Conservation (phyloP, 2,113 vertebrate species). For the Bothrops jararaca region DNA sequence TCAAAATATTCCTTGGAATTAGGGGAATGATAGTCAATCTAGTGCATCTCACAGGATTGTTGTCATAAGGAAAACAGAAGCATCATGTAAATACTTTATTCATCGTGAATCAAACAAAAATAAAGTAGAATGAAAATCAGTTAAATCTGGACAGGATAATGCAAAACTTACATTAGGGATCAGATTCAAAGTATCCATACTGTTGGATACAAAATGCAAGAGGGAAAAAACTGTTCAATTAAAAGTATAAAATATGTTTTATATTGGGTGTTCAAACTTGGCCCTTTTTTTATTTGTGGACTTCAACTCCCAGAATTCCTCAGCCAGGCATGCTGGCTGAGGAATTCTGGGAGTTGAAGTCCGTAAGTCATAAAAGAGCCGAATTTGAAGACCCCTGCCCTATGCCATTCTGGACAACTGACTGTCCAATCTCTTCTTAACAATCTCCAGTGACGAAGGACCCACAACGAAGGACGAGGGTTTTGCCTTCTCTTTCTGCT, state of each 20-base stretch:
- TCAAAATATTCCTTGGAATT: neutral
- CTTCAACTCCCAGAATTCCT: too few species aligned
- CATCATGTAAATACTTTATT: neutral
- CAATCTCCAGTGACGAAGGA: neutral
- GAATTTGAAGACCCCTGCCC: too few species aligned
- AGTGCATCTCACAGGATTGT: neutral
- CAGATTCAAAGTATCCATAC: neutral
- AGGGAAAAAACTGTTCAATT: neutral
- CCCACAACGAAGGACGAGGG: too few species aligned
- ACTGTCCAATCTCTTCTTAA: neutral
- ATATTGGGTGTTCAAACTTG: too few species aligned
- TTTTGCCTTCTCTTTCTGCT: too few species aligned
- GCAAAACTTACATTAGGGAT: neutral
- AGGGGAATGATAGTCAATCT: neutral
- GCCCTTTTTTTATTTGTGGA: too few species aligned
- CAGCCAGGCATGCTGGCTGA: too few species aligned
- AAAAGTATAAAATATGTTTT: neutral
- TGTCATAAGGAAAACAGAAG: neutral
- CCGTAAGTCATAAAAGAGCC: too few species aligned
- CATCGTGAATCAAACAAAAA: neutral
- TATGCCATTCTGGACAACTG: neutral
- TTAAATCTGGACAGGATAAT: neutral
- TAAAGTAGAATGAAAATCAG: neutral
- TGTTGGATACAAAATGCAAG: neutral
- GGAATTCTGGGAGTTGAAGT: too few species aligned